Evolutionary conservation across 2,888 invertebrate genomes (phyloP).

Genomic region (Euzetes globulus): DNA sequence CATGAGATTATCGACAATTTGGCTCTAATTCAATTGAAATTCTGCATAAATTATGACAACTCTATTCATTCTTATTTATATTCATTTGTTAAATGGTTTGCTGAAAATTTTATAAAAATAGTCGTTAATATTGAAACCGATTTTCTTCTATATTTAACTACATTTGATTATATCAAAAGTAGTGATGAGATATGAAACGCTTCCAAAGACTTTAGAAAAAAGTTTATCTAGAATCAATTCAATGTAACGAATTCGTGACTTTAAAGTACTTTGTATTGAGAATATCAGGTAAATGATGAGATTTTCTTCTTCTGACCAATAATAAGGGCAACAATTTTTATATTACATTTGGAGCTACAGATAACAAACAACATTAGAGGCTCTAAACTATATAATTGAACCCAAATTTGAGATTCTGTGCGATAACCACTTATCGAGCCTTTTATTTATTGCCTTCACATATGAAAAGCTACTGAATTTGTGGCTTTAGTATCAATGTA

Average conservation of each 20-base stretch:
- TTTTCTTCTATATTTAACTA: conserved; percentile 4
- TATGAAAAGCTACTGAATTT: conserved; percentile 17
- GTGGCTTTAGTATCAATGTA: no score
- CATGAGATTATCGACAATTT: not conserved
- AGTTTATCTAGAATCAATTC: conserved; percentile 18
- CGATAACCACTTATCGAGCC: not conserved
- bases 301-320: not conserved
- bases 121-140: not conserved
- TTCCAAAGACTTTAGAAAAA: not conserved
- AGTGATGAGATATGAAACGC: not conserved
- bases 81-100: not conserved
- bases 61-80: not conserved
- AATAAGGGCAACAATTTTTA: conserved; percentile 1
- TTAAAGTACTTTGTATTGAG: not conserved
- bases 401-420: not conserved
- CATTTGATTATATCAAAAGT: not conserved
- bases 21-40: not conserved
- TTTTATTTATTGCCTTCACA: conserved; percentile 12
- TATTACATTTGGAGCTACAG: conserved; percentile 3
- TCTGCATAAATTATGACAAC: not conserved
- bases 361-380: not conserved
- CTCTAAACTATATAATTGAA: conserved; percentile 14
- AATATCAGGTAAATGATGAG: conserved; percentile 8
- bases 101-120: not conserved
- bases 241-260: conserved; percentile 15